Evolutionary conservation across 2,113 vertebrate species (phyloP).

Genomic region (Raja brachyura): DNA sequence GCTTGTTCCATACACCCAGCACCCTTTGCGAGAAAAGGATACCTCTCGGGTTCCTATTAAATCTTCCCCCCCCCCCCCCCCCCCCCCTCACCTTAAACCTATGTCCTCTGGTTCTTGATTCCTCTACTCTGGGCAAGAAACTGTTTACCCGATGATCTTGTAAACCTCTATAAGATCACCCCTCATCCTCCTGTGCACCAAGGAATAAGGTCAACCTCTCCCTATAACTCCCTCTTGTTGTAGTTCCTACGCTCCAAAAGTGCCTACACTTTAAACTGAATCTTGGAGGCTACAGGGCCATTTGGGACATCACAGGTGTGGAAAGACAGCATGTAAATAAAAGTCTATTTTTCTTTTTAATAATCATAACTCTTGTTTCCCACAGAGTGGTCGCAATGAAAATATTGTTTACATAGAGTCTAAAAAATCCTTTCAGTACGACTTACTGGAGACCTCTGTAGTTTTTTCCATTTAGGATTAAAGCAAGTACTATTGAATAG

Average conservation of each 20-base stretch:
- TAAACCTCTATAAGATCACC: too few species aligned
- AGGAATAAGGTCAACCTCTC: too few species aligned
- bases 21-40: too few species aligned
- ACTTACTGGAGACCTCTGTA: background rate
- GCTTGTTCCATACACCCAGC: too few species aligned
- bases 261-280: background rate
- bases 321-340: background rate
- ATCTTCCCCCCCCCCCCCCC: too few species aligned
- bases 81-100: too few species aligned
- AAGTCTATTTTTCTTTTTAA: background rate
- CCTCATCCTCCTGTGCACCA: too few species aligned
- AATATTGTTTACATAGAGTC: background rate
- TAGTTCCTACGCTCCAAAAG: background rate
- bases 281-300: background rate
- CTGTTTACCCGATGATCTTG: too few species aligned
- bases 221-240: too few species aligned
- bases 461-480: background rate
- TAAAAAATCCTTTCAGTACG: background rate
- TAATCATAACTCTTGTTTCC: background rate
- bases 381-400: background rate
- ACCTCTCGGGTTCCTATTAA: too few species aligned
- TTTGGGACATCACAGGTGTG: background rate
- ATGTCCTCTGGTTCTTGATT: too few species aligned
- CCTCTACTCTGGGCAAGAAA: too few species aligned
- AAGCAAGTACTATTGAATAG: background rate